Evolutionary conservation across 2,888 invertebrate genomes (phyloP).

Genomic region (Eudemis profundana): DNA sequence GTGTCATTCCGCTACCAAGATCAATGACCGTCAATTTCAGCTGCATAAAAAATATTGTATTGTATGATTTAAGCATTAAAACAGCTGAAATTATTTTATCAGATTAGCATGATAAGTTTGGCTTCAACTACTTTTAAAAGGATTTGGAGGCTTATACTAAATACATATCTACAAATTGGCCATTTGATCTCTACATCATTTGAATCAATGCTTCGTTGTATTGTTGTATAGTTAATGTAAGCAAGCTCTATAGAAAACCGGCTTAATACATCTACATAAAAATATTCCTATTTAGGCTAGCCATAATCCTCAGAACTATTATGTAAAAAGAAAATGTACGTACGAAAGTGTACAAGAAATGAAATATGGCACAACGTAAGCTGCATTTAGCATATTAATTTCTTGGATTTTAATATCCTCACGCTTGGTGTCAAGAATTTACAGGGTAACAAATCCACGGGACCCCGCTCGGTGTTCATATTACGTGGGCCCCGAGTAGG

Average conservation of each 20-base stretch:
- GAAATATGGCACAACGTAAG: neutral
- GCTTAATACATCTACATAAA: too few species aligned
- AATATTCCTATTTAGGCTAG: too few species aligned
- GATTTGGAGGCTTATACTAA: neutral
- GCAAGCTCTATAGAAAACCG: too few species aligned
- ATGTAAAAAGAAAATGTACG: neutral
- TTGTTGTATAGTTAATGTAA: too few species aligned
- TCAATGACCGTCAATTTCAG: slow-evolving; percentile 12
- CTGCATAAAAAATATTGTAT: too few species aligned
- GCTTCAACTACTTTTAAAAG: neutral
- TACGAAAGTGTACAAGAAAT: neutral
- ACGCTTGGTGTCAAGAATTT: slow-evolving; percentile 63
- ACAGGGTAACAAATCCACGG: slow-evolving; percentile 66
- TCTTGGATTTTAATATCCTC: slow-evolving; percentile 48
- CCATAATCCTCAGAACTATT: neutral
- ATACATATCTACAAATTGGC: neutral
- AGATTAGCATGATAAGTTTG: neutral
- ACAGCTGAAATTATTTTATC: neutral
- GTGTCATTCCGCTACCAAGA: slow-evolving; percentile 23
- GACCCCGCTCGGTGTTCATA: slow-evolving; percentile 66
- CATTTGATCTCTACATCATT: neutral
- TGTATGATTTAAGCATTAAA: neutral
- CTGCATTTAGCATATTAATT: slow-evolving; percentile 41
- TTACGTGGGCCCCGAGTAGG: slow-evolving; percentile 61
- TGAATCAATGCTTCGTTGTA: too few species aligned